Base-by-base conservation (phyloP, 2,797 vertebrate genomes). In the Microchirus variegatus region DNA sequence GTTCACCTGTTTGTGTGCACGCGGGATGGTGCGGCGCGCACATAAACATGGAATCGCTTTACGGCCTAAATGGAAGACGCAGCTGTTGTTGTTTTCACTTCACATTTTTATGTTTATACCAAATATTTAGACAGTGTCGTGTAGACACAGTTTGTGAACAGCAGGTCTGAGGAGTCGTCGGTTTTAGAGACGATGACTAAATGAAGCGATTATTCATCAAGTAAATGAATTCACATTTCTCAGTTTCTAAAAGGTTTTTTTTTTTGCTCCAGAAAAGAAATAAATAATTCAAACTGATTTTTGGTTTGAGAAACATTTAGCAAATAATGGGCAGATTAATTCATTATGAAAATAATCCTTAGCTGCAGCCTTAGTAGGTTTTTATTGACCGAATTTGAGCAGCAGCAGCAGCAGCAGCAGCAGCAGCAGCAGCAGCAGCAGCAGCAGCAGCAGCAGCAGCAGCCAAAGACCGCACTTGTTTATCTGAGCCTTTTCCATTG, bases 1-100 rank as follows among this genome's bases (percentile, higher is more conserved):
- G 84, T 91, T 85, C 85, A 90, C 86, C 83, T 87, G 77, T 85
- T 83, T 86, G 75, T 83, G 81, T 73, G 57, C 59, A 67, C 71
- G 57, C 59, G 65, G 45, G 52, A 60, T 58, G 71, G 47, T 51
- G 49, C 51, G 22, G 22, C 59, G 70, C 26, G 50, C 54, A 44
- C 72, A 62, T 57, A 77, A 31, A 31, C 31, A 31, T 8, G 31
- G 31, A n/a, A n/a, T n/a, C n/a, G n/a, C n/a, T 42, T 0, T 36
- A 42, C 44, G 50, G 40, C 5, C 52, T 26, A 5, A 36, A 43
- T 35, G 61, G 1, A 42, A 41, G 45, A 63, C 16, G 11, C 56
- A 75, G 68, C 67, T 68, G 59, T 19, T 53, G 2, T 65, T 17
- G 72, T 78, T 70, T 69, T 45, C 5, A 45, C 13, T 42, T 31